These are phyloP conservation scores for Alsophila aescularia DNA, from an alignment of 2,888 invertebrate species.

Conservation along the genomic window DNA sequence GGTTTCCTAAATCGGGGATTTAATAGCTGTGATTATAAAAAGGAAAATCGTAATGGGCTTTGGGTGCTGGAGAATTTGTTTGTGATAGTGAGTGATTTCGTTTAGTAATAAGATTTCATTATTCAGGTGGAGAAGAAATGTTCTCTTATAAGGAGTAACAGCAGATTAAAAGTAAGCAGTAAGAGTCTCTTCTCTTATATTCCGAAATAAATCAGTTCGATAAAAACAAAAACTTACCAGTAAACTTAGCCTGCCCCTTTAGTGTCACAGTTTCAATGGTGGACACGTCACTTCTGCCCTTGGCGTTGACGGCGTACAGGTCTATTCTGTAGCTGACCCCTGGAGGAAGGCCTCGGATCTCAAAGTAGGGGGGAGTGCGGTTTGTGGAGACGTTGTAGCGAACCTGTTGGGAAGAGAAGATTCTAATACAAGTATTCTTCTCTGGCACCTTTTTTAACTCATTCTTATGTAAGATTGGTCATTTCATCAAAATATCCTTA, in stretches of 20 bases:
- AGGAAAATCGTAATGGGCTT: not conserved
- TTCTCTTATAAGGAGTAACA: no score
- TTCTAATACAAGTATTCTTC: no score
- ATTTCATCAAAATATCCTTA: no score
- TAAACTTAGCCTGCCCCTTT: conserved; percentile 93
- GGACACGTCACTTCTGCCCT: conserved; percentile 93
- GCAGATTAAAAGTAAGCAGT: no score
- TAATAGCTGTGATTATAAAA: conserved; percentile 25
- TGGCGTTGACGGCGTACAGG: conserved; percentile 93
- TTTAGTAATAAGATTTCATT: no score
- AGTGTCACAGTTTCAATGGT: conserved; percentile 93
- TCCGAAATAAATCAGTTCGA: no score
- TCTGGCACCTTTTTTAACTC: no score
- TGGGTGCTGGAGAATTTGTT: not conserved
- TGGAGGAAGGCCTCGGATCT: conserved; percentile 88
- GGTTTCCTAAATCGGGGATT: conserved; percentile 15
- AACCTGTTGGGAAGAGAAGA: conserved; percentile 64
- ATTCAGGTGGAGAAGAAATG: no score
- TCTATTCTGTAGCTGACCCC: conserved; percentile 92
- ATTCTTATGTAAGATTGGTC: no score
- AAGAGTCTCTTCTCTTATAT: no score
- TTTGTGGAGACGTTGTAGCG: conserved; percentile 86
- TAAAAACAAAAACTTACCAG: conserved; percentile 83
- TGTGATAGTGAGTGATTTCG: not conserved
- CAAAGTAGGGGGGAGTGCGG: conserved; percentile 87